Conservation (phyloP, 2,888 invertebrate genomes). For the Anodontia alba region DNA sequence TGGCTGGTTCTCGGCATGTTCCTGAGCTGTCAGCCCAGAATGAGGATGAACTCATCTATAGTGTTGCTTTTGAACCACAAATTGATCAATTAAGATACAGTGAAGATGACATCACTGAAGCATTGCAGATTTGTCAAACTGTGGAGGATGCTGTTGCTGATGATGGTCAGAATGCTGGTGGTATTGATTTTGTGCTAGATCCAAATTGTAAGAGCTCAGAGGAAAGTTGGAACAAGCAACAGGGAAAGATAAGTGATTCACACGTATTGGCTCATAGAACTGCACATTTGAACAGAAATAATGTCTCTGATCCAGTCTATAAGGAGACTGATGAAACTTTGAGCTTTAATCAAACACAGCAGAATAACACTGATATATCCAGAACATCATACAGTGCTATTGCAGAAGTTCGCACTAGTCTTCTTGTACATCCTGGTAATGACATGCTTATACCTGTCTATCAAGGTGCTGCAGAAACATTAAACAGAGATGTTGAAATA, state of each 20-base stretch:
- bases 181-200: neutral
- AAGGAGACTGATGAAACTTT: neutral
- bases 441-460: constrained; percentile 2
- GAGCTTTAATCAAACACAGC: neutral
- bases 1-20: neutral
- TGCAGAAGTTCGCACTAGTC: neutral
- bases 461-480: neutral
- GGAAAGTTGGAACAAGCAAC: neutral
- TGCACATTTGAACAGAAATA: neutral
- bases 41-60: neutral
- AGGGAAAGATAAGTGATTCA: neutral
- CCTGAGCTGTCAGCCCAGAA: neutral
- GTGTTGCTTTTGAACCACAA: neutral
- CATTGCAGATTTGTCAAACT: neutral
- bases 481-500: neutral
- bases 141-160: neutral
- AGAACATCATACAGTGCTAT: neutral
- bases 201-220: neutral
- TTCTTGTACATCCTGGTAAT: neutral
- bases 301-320: neutral
- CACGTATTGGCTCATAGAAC: neutral
- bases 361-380: neutral
- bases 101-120: neutral
- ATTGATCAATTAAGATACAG: neutral
- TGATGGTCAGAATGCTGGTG: neutral